A percentile compares a stretch with the other conserved stretches of the same genome.
Conservation (phyloP, 2,888 invertebrate genomes). For the Drosophila atripex region DNA sequence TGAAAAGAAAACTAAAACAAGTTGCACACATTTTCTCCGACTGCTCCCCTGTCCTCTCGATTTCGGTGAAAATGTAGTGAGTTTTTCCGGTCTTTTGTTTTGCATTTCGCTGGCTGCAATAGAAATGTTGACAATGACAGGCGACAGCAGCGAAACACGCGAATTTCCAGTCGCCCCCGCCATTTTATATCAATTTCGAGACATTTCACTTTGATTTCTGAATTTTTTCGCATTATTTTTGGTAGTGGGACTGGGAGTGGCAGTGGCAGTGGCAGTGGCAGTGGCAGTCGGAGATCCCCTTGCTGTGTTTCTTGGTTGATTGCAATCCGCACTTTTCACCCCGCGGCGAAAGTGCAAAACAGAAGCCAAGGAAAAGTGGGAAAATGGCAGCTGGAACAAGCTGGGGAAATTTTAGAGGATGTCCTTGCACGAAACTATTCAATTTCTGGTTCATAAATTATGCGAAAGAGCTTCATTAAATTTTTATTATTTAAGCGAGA, state of each 20-base stretch:
- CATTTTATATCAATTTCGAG: slow-evolving; percentile 64
- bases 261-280: too few species aligned
- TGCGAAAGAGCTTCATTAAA: background rate
- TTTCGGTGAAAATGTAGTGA: slow-evolving; percentile 13
- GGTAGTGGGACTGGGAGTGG: slow-evolving; percentile 1
- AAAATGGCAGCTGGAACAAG: background rate
- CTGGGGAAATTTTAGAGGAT: background rate
- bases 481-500: background rate
- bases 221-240: slow-evolving; percentile 22
- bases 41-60: background rate
- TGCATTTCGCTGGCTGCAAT: slow-evolving; percentile 48
- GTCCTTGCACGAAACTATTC: slow-evolving; percentile 4
- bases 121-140: slow-evolving; percentile 71
- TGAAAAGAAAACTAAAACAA: background rate
- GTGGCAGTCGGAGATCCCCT: too few species aligned
- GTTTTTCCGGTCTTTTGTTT: slow-evolving; percentile 25
- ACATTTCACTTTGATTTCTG: slow-evolving; percentile 61
- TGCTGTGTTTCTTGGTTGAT: slow-evolving; percentile 34
- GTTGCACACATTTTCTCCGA: background rate
- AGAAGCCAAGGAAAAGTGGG: background rate
- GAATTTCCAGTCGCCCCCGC: slow-evolving; percentile 14
- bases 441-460: background rate
- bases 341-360: background rate
- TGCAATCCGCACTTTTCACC: slow-evolving; percentile 5
- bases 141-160: slow-evolving; percentile 40